These are phyloP conservation scores for Ovis canadensis DNA, from an alignment of 2,113 vertebrate genomes.

Conservation along the genomic window DNA sequence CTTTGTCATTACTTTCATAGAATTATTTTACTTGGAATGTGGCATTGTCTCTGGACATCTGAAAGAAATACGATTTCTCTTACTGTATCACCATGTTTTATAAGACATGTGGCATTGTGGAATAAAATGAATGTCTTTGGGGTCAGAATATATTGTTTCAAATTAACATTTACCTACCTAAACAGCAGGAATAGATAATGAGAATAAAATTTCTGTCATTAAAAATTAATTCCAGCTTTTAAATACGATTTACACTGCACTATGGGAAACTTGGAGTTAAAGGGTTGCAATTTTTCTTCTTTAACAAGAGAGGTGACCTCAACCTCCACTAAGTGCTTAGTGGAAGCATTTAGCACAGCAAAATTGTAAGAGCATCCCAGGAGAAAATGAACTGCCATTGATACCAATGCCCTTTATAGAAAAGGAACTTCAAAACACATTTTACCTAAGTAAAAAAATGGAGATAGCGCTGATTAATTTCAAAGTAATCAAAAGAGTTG, in stretches of 20 bases:
- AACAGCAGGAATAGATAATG: neutral
- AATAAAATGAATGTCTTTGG: neutral
- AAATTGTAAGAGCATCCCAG: conserved; percentile 40
- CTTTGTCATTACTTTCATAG: neutral
- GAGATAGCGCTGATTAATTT: conserved; percentile 54
- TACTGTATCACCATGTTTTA: neutral
- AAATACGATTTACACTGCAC: conserved; percentile 32
- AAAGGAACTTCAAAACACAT: conserved; percentile 51
- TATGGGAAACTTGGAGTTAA: conserved; percentile 62
- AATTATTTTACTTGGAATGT: neutral
- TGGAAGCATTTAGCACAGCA: conserved; percentile 60
- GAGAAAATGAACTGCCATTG: conserved; percentile 56
- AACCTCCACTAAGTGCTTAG: conserved; percentile 56
- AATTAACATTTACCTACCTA: neutral
- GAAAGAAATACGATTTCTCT: neutral
- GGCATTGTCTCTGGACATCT: neutral
- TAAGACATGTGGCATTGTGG: neutral
- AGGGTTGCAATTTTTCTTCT: conserved; percentile 56
- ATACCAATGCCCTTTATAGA: conserved; percentile 54
- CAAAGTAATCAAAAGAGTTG: conserved; percentile 44
- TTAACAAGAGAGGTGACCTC: conserved; percentile 58
- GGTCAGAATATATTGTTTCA: neutral
- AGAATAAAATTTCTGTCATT: neutral
- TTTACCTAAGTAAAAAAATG: conserved; percentile 45
- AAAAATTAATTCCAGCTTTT: conserved; percentile 6